These are phyloP conservation scores for Drepana arcuata DNA, from an alignment of 1,140 invertebrate genomes.

Conservation along the genomic window DNA sequence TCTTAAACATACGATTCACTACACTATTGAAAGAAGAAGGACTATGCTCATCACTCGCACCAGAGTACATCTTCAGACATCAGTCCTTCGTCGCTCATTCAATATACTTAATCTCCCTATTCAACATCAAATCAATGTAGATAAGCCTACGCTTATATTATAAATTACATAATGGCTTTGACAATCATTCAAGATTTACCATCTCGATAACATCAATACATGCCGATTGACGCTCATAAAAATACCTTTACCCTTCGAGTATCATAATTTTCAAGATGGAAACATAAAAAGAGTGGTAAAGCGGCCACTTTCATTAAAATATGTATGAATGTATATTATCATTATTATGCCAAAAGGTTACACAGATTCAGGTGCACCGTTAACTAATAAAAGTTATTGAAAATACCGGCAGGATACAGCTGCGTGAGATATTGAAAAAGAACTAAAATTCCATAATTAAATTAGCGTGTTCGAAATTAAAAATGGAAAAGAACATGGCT, in stretches of 20 bases:
- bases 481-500: constrained; percentile 32
- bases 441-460: constrained; percentile 55
- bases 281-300: no score
- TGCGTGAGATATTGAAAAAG: constrained; percentile 40
- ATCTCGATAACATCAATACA: constrained; percentile 14
- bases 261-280: constrained; percentile 7
- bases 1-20: no score
- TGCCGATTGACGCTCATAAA: constrained; percentile 15
- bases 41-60: no score
- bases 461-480: constrained; percentile 60
- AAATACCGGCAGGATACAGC: constrained; percentile 47
- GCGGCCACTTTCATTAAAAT: no score
- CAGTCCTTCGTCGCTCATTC: no score
- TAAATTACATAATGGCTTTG: constrained; percentile 19
- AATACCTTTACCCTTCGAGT: constrained; percentile 8
- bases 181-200: constrained; percentile 20
- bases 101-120: constrained; percentile 6
- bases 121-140: constrained; percentile 14
- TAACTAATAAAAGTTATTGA: constrained; percentile 39
- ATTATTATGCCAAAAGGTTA: constrained; percentile 13
- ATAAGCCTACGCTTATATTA: constrained; percentile 31
- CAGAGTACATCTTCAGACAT: no score
- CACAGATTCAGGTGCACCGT: constrained; percentile 23
- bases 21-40: no score
- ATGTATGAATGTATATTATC: constrained; percentile 1